Base-by-base conservation (phyloP, 2,888 invertebrate species). In the Conistra vaccinii region DNA sequence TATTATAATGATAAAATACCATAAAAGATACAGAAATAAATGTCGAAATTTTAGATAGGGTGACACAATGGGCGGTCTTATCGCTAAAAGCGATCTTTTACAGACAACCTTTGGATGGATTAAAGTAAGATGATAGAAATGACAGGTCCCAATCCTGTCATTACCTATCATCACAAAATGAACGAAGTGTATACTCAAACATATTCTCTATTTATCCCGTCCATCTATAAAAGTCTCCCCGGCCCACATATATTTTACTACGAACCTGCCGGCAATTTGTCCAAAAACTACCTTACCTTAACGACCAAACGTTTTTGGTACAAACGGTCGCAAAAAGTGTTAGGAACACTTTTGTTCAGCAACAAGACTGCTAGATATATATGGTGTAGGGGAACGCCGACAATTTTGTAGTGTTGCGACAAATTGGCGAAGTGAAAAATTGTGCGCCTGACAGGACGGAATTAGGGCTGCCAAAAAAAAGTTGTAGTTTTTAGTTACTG, bases 351-450 rank as follows among this genome's bases (percentile, higher is more conserved):
- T 83, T 83, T 78, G 83, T 87, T 76, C 81, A 69, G 78, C 42
- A 77, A 77, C 85, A 85, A 74, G 86, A 67, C 80, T 65, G 58
- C 48, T 69, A 69, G 80, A 81, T 81, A 80, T 85, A 82, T 84
- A 79, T 84, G 45, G 73, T 35, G 55, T 63, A 70, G 69, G 73
- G 63, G 69, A 62, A 61, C 71, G 76, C 67, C 80, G 76, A 89
- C 90, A 86, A 90, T 89, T 89, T 83, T 85, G 88, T 86, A 84
- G 86, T 82, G 84, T 75, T 72, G 68, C 78, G 80, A 90, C 91
- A 91, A 90, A 91, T 90, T 90, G 89, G 86, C 75, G 66, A 65
- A 67, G 87, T 90, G 88, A 90, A 87, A 90, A 89, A 90, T 84
- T 88, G 89, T 80, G 74, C 66, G 35, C 60, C 60, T 68, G 77